These are phyloP conservation scores for Ischnus inquisitorius DNA, from an alignment of 2,888 invertebrate genomes.

Conservation along the genomic window DNA sequence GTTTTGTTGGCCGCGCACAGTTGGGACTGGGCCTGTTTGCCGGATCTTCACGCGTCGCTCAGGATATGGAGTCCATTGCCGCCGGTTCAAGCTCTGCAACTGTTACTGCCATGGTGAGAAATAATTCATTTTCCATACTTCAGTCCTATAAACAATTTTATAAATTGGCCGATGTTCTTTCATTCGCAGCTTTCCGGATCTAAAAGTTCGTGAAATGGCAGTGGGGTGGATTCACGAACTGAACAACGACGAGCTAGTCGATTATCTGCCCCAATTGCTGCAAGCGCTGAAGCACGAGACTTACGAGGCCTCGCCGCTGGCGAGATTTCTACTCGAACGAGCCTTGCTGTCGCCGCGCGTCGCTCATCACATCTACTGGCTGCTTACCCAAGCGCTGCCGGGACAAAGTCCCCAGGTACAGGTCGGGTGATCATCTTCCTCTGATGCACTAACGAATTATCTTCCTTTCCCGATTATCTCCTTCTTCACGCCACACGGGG, in stretches of 20 bases:
- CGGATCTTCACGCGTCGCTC: conserved; percentile 95
- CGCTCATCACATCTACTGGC: conserved; percentile 98
- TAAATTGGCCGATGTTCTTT: not conserved
- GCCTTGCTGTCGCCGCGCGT: conserved; percentile 95
- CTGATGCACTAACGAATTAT: conserved; percentile 26
- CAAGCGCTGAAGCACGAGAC: conserved; percentile 96
- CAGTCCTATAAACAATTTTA: conserved; percentile 6
- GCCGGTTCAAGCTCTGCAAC: conserved; percentile 95
- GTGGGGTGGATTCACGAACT: conserved; percentile 93
- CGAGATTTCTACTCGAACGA: conserved; percentile 93
- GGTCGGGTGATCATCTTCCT: conserved; percentile 66
- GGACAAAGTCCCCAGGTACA: conserved; percentile 93
- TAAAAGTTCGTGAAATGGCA: conserved; percentile 94
- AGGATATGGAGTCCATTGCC: conserved; percentile 94
- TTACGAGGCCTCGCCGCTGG: conserved; percentile 95
- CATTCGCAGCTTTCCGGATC: conserved; percentile 94
- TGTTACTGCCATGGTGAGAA: conserved; percentile 95
- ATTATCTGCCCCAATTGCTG: conserved; percentile 96
- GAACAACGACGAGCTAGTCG: conserved; percentile 95
- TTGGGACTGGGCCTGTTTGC: conserved; percentile 96
- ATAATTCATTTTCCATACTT: not conserved
- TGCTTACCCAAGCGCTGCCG: conserved; percentile 93
- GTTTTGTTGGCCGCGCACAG: conserved; percentile 94
- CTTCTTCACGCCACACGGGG: conserved; percentile 1
- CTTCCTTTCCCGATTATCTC: conserved; percentile 45